Percentiles rank a stretch among this genome's conserved stretches.
Evolutionary conservation across 92 coral and sea anemone species (phyloP).

Genomic region (Porites evermanni): DNA sequence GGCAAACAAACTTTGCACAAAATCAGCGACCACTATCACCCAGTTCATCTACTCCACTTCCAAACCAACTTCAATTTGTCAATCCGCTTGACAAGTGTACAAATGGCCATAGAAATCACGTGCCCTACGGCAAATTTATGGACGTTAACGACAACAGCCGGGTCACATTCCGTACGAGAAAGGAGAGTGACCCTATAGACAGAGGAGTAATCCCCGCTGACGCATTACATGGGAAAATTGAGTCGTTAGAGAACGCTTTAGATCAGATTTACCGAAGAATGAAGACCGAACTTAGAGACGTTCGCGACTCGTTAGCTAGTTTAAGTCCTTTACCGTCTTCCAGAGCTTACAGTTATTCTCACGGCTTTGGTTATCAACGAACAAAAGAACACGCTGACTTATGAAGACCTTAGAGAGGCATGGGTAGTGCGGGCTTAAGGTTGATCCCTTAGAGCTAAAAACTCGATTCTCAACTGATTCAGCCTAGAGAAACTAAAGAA

Average conservation of each 20-base stretch:
- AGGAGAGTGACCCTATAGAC: slow-evolving; percentile 81
- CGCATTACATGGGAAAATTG: slow-evolving; percentile 74
- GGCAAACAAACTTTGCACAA: slow-evolving; percentile 6
- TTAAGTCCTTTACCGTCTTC: slow-evolving; percentile 24
- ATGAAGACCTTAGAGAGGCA: not conserved
- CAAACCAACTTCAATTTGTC: slow-evolving; percentile 37
- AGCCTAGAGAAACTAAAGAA: not conserved
- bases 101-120: slow-evolving; percentile 13
- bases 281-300: slow-evolving; percentile 86
- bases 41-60: not conserved
- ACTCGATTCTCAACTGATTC: not conserved
- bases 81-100: slow-evolving; percentile 6
- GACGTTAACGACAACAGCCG: slow-evolving; percentile 24
- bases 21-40: not conserved
- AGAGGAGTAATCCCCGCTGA: slow-evolving; percentile 73
- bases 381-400: not conserved
- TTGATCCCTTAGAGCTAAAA: not conserved
- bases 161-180: slow-evolving; percentile 30
- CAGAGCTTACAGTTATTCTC: not conserved
- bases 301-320: slow-evolving; percentile 71
- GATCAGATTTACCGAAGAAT: slow-evolving; percentile 92
- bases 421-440: not conserved
- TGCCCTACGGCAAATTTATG: not conserved
- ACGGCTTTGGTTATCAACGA: slow-evolving; percentile 4
- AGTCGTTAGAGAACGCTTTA: slow-evolving; percentile 79